Base-by-base conservation (phyloP, 2,113 vertebrate genomes). In the Butorides virescens region DNA sequence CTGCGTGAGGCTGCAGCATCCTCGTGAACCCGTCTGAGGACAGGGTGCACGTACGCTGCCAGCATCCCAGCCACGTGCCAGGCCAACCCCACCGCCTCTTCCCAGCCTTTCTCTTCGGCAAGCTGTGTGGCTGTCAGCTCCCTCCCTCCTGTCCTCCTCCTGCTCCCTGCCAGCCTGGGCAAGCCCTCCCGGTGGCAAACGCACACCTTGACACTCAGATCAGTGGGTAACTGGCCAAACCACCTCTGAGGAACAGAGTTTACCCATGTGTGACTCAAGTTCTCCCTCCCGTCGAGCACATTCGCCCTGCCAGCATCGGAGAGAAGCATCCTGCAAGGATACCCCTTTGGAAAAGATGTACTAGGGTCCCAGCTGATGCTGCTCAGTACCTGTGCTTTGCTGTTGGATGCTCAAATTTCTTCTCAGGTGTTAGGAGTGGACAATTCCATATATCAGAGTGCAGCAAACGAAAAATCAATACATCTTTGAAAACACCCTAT, bases 331-430 rank as follows among this genome's bases (percentile, higher is more conserved):
- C 18, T 0, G 2, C 2, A 3, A 49, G 14, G 68, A 56, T 4
- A 52, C 0, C 5, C 12, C 68, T n/a, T 32, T 0, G 0, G 34
- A 92, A 85, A 34, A 76, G 34, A 49, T 3, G 8, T 29, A 52
- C 30, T 2, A 2, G 21, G 25, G 22, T 53, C 58, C 20, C 53
- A 79, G 29, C 15, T 6, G 1, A 9, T 58, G 39, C 53, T 94
- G 37, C 77, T 90, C 32, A n/a, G 42, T 21, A 79, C 32, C 49
- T 80, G 23, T 3, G 6, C 32, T 85, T 63, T 58, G 52, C 25
- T 73, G 53, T 20, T 73, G 26, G 52, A 67, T 6, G 9, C 17
- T 61, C 39, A 55, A 36, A 19, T 72, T 89, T 52, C 15, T 14
- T 65, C 59, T 73, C n/a, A 19, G 12, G 8, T 68, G 58, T 66